phyloP scores from a whole-genome alignment of 2,113 vertebrate species.

The Amazona vittata region DNA sequence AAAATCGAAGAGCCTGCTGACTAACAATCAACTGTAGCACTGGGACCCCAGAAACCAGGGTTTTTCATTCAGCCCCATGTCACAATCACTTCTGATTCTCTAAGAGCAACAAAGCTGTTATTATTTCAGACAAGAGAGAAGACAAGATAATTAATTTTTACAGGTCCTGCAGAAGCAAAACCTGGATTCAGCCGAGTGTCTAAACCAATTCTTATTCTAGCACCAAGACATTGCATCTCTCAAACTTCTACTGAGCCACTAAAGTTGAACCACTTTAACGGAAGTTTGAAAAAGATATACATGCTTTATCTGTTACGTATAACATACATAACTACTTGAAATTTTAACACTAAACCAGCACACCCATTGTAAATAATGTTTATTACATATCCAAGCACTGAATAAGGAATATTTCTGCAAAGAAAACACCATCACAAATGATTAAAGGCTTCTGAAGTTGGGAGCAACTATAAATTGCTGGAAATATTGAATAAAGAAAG shows the following conservation, averaged over 20 bases:
- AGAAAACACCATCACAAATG: neutral
- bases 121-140: neutral
- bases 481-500: neutral
- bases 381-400: neutral
- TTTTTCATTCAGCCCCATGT: neutral
- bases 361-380: neutral
- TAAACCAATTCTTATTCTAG: neutral
- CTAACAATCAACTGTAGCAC: neutral
- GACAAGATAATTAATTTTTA: neutral
- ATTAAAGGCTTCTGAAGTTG: neutral
- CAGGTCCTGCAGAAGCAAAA: neutral
- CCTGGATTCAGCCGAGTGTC: neutral
- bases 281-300: neutral
- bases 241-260: neutral
- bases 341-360: neutral
- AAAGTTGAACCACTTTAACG: neutral
- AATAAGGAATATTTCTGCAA: neutral
- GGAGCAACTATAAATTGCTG: neutral
- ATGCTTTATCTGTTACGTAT: neutral
- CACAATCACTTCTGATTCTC: neutral
- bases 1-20: neutral
- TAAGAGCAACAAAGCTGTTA: neutral
- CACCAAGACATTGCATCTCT: neutral
- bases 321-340: neutral
- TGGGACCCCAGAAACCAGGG: neutral